A percentile compares a stretch with the other conserved stretches of the same genome.
phyloP scores from a whole-genome alignment of 2,113 vertebrate species.

The Aptenodytes forsteri region DNA sequence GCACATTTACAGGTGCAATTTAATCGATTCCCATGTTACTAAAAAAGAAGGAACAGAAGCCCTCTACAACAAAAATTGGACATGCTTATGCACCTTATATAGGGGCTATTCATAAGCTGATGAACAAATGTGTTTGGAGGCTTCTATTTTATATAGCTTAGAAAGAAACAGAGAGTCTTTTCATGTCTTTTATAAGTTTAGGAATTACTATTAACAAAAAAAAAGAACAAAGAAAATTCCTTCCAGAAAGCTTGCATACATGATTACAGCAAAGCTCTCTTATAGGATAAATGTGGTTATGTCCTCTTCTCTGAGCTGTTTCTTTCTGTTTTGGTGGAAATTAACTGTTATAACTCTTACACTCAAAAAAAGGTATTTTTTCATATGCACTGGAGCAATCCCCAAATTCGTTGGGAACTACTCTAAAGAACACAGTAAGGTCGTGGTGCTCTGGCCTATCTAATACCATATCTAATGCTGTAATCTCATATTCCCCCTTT shows the following conservation, averaged over 20 bases:
- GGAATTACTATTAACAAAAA: not conserved
- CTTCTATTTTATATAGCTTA: not conserved
- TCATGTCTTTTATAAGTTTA: not conserved
- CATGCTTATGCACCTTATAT: not conserved
- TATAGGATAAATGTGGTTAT: not conserved
- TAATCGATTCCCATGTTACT: not conserved
- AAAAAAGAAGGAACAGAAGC: not conserved
- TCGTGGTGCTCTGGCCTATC: not conserved
- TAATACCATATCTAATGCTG: conserved; percentile 11
- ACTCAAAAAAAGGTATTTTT: not conserved
- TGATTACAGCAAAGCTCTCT: not conserved
- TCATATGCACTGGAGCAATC: not conserved
- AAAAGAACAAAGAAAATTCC: not conserved
- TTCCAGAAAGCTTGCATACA: not conserved
- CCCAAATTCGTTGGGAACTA: not conserved
- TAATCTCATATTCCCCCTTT: not conserved
- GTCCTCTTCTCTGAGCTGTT: not conserved
- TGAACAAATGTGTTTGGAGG: not conserved
- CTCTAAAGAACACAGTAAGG: not conserved
- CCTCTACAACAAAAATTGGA: not conserved
- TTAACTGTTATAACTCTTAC: not conserved
- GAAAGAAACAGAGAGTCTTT: not conserved
- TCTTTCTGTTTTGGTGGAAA: not conserved
- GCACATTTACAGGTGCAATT: not conserved
- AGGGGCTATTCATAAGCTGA: not conserved